These are phyloP conservation scores for Catharus fuscescens DNA, from an alignment of 2,113 vertebrate genomes.

Conservation along the genomic window DNA sequence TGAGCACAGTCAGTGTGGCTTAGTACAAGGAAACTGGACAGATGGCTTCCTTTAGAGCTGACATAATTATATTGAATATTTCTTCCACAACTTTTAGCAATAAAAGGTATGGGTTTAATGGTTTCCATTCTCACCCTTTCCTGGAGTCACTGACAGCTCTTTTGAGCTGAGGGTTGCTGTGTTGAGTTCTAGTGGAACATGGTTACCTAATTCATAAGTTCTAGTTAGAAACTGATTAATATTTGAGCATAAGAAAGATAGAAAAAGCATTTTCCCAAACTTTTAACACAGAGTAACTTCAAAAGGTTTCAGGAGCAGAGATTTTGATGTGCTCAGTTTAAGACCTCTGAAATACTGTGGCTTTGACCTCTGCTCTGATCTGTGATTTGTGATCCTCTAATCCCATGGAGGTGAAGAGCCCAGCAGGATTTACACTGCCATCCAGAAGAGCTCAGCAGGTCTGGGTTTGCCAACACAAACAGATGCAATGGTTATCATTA, in stretches of 20 bases:
- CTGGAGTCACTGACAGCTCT: background rate
- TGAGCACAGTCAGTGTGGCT: background rate
- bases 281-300: background rate
- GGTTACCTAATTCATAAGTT: background rate
- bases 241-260: background rate
- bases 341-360: background rate
- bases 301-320: background rate
- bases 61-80: background rate
- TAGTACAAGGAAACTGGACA: background rate
- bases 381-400: conserved; percentile 9
- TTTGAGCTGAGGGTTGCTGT: background rate
- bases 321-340: background rate
- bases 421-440: background rate
- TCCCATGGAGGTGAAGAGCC: background rate
- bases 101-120: background rate
- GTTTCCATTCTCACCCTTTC: background rate
- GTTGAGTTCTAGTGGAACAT: background rate
- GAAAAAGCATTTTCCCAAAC: background rate
- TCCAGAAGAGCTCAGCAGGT: background rate
- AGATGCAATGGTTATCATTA: background rate
- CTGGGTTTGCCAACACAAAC: background rate
- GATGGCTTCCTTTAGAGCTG: conserved; percentile 20
- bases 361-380: background rate
- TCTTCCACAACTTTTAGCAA: background rate
- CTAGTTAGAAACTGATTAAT: background rate